Evolutionary conservation across 1,140 invertebrate genomes (phyloP), one percentile per base, ranked within the genome.

Genomic region (Dolichoris vasculosae): DNA sequence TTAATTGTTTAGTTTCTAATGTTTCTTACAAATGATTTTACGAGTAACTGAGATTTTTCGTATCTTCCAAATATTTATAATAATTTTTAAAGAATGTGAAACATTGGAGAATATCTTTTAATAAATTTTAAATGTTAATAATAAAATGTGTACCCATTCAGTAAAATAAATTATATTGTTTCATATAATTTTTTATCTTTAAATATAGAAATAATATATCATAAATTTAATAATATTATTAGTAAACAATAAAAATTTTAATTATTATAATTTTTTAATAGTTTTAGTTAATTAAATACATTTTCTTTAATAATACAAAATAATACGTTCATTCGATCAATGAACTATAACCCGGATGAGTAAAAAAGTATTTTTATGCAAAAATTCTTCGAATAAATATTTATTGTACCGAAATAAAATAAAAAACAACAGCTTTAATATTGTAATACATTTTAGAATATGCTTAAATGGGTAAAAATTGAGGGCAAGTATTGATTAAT

Each of bases 371-470:
- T n/a, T n/a, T n/a, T n/a, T n/a, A n/a, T n/a, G n/a, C n/a, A n/a
- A n/a, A n/a, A n/a, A n/a, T n/a, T n/a, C n/a, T n/a, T n/a, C n/a
- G n/a, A n/a, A n/a, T n/a, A n/a, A n/a, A n/a, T n/a, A n/a, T n/a
- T n/a, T n/a, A n/a, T n/a, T 51, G n/a, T 0, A 51, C 8, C 35
- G 40, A 48, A 46, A 75, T 9, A 46, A 11, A 77, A 77, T 59
- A 26, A 35, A 63, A 51, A 55, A 63, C 8, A 40, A 78, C 40
- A 26, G 7, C 46, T 32, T 77, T 77, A 51, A 48, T 7, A 17
- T 48, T 77, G 63, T 78, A 20, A 40, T 38, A 38, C 4, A 38
- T 35, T 59, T 38, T 78, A 78, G 55, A 71, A 84, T 79, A 71
- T 17, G n/a, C n/a, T 78, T 67, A 8, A 17, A 23, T 23, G 17